Evolutionary conservation across 2,888 invertebrate genomes (phyloP).

Genomic region (Koerneria pararmatus): DNA sequence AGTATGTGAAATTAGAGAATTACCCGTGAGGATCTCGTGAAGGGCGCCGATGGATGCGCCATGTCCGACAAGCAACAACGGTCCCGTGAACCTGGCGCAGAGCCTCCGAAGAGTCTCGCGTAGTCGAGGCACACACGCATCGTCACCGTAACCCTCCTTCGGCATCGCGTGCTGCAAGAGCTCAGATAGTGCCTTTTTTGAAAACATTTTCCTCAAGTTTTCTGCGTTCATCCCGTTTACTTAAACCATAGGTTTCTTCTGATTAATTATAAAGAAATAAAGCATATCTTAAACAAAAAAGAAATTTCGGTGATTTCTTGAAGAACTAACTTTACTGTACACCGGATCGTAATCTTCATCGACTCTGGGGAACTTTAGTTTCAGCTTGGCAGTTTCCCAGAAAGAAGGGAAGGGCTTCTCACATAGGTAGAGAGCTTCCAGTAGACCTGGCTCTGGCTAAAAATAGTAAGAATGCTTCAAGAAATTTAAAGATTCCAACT

Average conservation of each 20-base stretch:
- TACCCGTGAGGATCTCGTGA: constrained; percentile 43
- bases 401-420: constrained; percentile 43
- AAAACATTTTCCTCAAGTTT: too few species aligned
- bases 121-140: constrained; percentile 48
- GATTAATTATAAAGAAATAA: too few species aligned
- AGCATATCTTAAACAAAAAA: too few species aligned
- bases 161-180: constrained; percentile 37
- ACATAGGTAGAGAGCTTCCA: constrained; percentile 53
- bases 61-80: constrained; percentile 51
- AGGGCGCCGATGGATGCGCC: constrained; percentile 57
- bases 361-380: constrained; percentile 42
- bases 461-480: neutral
- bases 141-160: constrained; percentile 50
- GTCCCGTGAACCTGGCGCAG: constrained; percentile 38
- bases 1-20: constrained; percentile 17
- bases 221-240: too few species aligned
- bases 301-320: too few species aligned
- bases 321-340: constrained; percentile 38
- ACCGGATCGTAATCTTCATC: constrained; percentile 47
- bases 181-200: too few species aligned
- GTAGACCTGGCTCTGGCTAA: constrained; percentile 48
- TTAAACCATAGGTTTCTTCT: too few species aligned
- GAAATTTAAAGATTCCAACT: neutral
- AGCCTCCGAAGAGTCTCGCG: constrained; percentile 39
- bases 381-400: constrained; percentile 41